Conservation (phyloP, 2,113 vertebrate species). For the Hippocampus barbouri region DNA sequence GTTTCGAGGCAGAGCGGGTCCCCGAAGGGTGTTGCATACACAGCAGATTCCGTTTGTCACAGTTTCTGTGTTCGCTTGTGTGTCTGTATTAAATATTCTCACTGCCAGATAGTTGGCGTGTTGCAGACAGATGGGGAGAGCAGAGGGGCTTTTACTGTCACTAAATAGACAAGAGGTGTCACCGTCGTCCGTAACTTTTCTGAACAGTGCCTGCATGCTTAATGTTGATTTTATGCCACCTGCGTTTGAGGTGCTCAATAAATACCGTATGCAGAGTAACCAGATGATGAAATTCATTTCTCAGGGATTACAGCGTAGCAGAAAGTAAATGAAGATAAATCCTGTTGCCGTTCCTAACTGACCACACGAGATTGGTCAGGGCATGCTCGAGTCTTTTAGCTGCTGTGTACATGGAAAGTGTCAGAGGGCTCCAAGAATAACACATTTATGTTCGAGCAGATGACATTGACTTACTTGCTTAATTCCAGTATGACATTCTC, state of each 20-base stretch:
- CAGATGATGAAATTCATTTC: conserved; percentile 45
- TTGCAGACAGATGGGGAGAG: conserved; percentile 16
- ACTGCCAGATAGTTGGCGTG: conserved; percentile 13
- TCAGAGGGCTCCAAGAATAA: conserved; percentile 31
- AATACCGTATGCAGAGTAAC: conserved; percentile 52
- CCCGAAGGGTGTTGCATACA: conserved; percentile 17
- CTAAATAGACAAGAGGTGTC: conserved; percentile 33
- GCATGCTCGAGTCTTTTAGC: conserved; percentile 35
- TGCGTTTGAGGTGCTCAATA: conserved; percentile 52
- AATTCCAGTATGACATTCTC: conserved; percentile 23
- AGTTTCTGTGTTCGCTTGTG: conserved; percentile 39
- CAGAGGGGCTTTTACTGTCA: conserved; percentile 18
- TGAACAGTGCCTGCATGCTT: conserved; percentile 25
- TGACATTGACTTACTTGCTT: conserved; percentile 30
- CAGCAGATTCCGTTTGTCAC: conserved; percentile 46
- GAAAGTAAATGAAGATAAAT: conserved; percentile 61
- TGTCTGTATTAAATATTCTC: conserved; percentile 29
- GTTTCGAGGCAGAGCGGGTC: conserved; percentile 21
- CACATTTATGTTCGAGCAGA: conserved; percentile 27
- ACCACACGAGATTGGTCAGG: conserved; percentile 35
- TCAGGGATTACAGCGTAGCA: conserved; percentile 48
- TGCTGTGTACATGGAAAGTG: conserved; percentile 13
- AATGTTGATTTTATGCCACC: conserved; percentile 47
- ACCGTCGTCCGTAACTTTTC: conserved; percentile 46
- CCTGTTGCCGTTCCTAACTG: conserved; percentile 57